Evolutionary conservation across 2,888 invertebrate genomes (phyloP).

Genomic region (Trachelus troglodyta): DNA sequence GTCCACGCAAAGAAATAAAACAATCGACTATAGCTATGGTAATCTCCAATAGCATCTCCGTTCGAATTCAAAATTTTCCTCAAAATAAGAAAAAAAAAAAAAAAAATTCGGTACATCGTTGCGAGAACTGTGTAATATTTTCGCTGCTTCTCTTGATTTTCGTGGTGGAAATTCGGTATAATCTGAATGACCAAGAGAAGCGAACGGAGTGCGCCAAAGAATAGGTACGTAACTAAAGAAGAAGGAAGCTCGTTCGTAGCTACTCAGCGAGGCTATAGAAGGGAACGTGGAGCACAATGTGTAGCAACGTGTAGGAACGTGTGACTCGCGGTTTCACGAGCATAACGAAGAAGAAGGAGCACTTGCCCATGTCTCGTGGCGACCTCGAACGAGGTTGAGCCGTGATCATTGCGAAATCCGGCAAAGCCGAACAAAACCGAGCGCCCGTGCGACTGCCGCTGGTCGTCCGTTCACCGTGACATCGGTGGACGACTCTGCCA

Average conservation of each 20-base stretch:
- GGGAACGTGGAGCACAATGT: background rate
- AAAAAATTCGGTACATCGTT: background rate
- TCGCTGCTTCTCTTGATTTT: background rate
- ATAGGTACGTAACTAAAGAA: background rate
- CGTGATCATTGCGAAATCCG: conserved; percentile 41
- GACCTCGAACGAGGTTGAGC: conserved; percentile 51
- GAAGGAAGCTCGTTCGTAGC: background rate
- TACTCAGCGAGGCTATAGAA: background rate
- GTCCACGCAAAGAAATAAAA: background rate
- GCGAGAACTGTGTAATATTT: background rate
- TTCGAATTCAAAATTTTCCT: background rate
- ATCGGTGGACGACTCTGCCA: conserved; percentile 34
- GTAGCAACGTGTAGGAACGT: background rate
- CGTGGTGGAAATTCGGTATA: background rate
- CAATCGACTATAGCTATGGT: background rate
- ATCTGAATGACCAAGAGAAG: background rate
- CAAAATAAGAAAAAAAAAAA: background rate
- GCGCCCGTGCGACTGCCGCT: conserved; percentile 14
- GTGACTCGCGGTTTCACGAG: background rate
- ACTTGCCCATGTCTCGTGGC: conserved; percentile 26
- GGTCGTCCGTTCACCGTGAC: conserved; percentile 50
- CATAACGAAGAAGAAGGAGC: background rate
- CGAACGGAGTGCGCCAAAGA: background rate
- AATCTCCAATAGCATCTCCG: background rate
- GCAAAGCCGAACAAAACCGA: conserved; percentile 33